phyloP scores from a whole-genome alignment of 2,888 invertebrate species.

The Mythimna lalbum region DNA sequence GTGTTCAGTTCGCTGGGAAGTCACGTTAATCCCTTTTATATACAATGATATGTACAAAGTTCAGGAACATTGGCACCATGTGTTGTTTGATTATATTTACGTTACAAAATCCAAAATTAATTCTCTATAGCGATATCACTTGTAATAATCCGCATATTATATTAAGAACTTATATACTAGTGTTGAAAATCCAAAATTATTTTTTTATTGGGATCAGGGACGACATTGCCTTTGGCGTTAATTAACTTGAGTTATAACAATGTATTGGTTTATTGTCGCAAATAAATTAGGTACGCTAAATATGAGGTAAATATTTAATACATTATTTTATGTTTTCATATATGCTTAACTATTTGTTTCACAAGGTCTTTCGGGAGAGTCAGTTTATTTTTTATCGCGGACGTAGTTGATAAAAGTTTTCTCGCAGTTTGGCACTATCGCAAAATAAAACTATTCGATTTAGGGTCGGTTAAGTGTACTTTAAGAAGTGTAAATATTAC shows the following conservation, averaged over 20 bases:
- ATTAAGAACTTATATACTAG: slow-evolving; percentile 64
- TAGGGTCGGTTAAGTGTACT: slow-evolving; percentile 82
- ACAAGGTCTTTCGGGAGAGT: slow-evolving; percentile 63
- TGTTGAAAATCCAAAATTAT: slow-evolving; percentile 74
- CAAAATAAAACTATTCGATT: slow-evolving; percentile 80
- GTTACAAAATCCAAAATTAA: slow-evolving; percentile 57
- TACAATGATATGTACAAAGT: slow-evolving; percentile 64
- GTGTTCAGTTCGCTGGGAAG: slow-evolving; percentile 46
- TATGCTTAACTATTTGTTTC: slow-evolving; percentile 61
- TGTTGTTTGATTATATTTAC: slow-evolving; percentile 39
- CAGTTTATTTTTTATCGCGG: slow-evolving; percentile 73
- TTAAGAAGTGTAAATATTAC: slow-evolving; percentile 88
- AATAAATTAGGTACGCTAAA: slow-evolving; percentile 53
- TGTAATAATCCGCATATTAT: slow-evolving; percentile 64
- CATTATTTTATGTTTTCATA: slow-evolving; percentile 42
- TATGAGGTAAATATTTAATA: slow-evolving; percentile 35
- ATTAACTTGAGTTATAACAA: slow-evolving; percentile 53
- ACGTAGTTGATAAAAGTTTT: slow-evolving; percentile 78
- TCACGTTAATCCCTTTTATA: slow-evolving; percentile 48
- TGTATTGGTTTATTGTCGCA: slow-evolving; percentile 46
- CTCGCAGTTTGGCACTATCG: slow-evolving; percentile 82
- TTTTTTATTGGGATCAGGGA: slow-evolving; percentile 72
- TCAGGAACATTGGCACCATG: slow-evolving; percentile 57
- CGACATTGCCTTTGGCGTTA: slow-evolving; percentile 54
- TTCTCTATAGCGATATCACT: slow-evolving; percentile 61